A percentile compares a stretch with the other conserved stretches of the same genome.
Evolutionary conservation across 2,888 invertebrate genomes (phyloP).

Genomic region (Amblyjoppa fuscipennis): DNA sequence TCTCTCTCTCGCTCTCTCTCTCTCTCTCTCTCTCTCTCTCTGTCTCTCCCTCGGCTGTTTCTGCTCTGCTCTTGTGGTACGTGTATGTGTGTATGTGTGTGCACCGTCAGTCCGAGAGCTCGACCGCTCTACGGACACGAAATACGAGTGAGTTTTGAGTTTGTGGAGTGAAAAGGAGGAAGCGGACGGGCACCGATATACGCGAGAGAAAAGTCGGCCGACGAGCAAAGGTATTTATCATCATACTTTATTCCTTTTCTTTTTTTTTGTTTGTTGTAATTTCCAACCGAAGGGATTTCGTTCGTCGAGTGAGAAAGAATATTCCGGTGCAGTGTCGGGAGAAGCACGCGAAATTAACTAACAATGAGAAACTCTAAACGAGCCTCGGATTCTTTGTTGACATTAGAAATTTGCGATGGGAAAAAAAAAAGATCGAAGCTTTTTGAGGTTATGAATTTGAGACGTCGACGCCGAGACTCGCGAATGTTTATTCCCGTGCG

Average conservation of each 20-base stretch:
- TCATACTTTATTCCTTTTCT: neutral
- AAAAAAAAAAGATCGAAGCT: too few species aligned
- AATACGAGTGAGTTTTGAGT: constrained; percentile 23
- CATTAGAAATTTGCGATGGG: too few species aligned
- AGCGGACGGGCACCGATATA: constrained; percentile 12
- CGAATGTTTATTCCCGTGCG: too few species aligned
- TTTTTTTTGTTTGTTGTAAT: neutral
- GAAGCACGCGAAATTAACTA: too few species aligned
- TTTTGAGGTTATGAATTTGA: too few species aligned
- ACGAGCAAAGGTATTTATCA: constrained; percentile 13
- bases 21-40: neutral
- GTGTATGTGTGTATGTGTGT: constrained; percentile 25
- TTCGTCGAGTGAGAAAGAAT: too few species aligned
- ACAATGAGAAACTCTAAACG: too few species aligned
- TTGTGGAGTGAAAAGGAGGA: constrained; percentile 24
- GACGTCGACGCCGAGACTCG: too few species aligned
- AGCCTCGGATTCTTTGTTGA: too few species aligned
- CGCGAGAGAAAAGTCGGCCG: neutral
- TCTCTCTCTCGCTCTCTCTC: neutral
- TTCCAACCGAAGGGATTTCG: neutral
- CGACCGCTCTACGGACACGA: constrained; percentile 10
- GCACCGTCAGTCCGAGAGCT: constrained; percentile 20
- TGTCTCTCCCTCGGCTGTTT: neutral
- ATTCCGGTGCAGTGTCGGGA: too few species aligned
- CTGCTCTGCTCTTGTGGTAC: constrained; percentile 10